Evolutionary conservation across 2,113 vertebrate species (phyloP), one percentile per base, ranked within the genome.

Genomic region (Pomatostomus ruficeps): DNA sequence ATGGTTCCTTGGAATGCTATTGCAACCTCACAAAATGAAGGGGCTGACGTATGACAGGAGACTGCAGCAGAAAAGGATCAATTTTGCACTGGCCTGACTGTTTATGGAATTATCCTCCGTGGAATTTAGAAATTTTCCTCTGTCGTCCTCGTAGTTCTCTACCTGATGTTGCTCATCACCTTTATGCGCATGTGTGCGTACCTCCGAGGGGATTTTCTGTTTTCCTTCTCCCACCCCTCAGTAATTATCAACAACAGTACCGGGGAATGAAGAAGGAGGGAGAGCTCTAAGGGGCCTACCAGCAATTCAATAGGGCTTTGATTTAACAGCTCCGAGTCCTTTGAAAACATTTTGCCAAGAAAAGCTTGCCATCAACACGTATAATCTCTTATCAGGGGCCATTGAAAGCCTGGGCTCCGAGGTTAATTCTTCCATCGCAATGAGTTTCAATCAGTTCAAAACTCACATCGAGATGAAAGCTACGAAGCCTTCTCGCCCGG

Each of bases 341-440:
- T 98, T 99, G 98, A 98, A 99, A 99, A 98, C 98, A 98, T 98
- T 97, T 98, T 97, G 97, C 97, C 98, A 98, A 98, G 98, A 99
- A 99, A 99, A 98, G 98, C 98, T 98, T 98, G 98, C 99, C 99
- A 99, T 99, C 98, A 99, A 99, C 99, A 99, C 98, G 98, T 99
- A 99, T 99, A 99, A 99, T 99, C 99, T 99, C 99, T 99, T 98
- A 99, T 98, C 98, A 98, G 99, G 98, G 98, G 97, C 98, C 98
- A 99, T 98, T 99, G 99, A 99, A 99, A 99, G 98, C 98, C 98
- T 91, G 98, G 98, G 98, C 98, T 98, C 98, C 80, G 98, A 98
- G 99, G 99, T 99, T 99, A 99, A 99, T 99, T 99, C 99, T 98
- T 98, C 99, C 99, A 99, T 99, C 99, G 98, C 98, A 98, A 98